Evolutionary conservation across 53 echinoderm and acorn worm genomes (phyloP), one percentile per base, ranked within the genome.

Genomic region (Luidia sarsii): DNA sequence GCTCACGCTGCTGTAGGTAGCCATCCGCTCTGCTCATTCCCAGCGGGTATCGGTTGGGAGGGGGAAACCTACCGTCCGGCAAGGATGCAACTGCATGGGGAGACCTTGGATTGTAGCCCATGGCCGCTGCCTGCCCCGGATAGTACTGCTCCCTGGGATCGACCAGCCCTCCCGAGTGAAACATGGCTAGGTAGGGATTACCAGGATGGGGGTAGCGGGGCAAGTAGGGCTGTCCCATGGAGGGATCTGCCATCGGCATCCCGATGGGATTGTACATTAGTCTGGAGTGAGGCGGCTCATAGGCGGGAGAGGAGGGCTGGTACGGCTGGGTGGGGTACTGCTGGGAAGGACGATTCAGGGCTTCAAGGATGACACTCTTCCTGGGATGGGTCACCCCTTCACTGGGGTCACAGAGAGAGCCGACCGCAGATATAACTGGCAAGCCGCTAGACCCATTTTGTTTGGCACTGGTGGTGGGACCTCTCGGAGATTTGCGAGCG

Each of bases 131-230:
- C 37, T 54, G 60, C 4, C 41, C 77, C 27, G 77, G 61, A 46
- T 48, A 77, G 30, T 45, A 77, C 41, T 30, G 77, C 5, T 59
- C 77, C 33, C 77, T 77, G 7, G 77, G 77, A 60, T 77, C 77
- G 14, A 77, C 59, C 19, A 77, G 33, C 30, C 60, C 34, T 19
- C 77, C 77, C 3, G 77, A 45, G 24, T 59, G 60, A 77, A 77
- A 77, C 77, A 77, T 77, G 32, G 77, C 59, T 39, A 77, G 59
- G 48, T 77, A 77, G 60, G 77, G 77, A 27, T 77, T 77, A 31
- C 41, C n/a, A 77, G 60, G 59, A 43, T 30, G 59, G 61, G 77
- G 61, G 39, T 60, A 77, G 25, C 77, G 28, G 30, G 77, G 61
- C 23, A 77, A 21, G 25, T 41, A 77, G 3, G 59, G 77, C 60